Percentiles rank a stretch among this genome's conserved stretches.
These are phyloP conservation scores for Lemur catta DNA, from an alignment of 2,797 vertebrate genomes.

Conservation along the genomic window DNA sequence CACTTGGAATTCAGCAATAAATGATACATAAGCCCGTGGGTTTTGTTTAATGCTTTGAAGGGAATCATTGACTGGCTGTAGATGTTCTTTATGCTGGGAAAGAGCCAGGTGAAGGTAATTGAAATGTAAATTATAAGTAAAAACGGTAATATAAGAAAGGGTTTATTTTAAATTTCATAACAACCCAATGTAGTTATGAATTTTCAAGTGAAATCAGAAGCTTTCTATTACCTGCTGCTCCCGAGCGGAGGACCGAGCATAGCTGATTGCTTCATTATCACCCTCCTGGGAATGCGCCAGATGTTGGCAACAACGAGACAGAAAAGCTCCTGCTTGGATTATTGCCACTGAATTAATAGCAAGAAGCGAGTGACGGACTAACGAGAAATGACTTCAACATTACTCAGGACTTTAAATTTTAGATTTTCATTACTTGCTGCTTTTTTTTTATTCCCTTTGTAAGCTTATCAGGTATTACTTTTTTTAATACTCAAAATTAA, in stretches of 20 bases:
- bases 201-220: conserved; percentile 26
- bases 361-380: conserved; percentile 30
- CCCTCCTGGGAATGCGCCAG: neutral
- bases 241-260: neutral
- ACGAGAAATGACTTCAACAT: conserved; percentile 22
- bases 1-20: neutral
- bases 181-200: neutral
- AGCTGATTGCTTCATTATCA: conserved; percentile 32
- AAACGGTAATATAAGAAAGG: conserved; percentile 12
- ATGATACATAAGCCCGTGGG: neutral
- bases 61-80: neutral
- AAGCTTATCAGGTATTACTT: neutral
- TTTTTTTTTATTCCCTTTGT: conserved; percentile 21
- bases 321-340: neutral
- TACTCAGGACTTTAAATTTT: conserved; percentile 35
- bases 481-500: neutral
- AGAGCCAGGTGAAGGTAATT: neutral
- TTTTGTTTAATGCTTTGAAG: neutral
- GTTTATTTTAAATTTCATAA: conserved; percentile 23
- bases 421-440: neutral
- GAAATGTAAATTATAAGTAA: neutral
- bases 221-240: conserved; percentile 22
- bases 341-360: conserved; percentile 54
- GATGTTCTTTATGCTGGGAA: neutral
- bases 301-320: neutral